Evolutionary conservation across 2,888 invertebrate genomes (phyloP).

Genomic region (Melanotus villosus): DNA sequence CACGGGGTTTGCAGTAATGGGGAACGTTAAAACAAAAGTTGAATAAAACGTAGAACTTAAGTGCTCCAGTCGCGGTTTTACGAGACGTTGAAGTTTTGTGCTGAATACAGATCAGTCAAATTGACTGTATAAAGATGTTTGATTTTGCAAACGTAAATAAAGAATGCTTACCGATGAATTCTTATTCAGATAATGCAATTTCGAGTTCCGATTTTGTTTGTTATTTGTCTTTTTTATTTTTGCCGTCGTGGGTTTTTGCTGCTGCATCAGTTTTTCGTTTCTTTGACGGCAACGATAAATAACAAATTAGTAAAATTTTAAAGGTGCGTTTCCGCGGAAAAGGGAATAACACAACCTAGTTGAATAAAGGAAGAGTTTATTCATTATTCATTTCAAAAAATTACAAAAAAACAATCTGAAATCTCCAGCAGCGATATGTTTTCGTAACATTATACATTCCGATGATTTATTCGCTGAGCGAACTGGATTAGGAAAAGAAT

Average conservation of each 20-base stretch:
- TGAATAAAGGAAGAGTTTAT: slow-evolving; percentile 25
- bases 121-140: slow-evolving; percentile 58
- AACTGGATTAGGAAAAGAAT: slow-evolving; percentile 59
- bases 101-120: slow-evolving; percentile 59
- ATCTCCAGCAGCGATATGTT: slow-evolving; percentile 52
- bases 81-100: slow-evolving; percentile 52
- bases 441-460: slow-evolving; percentile 54
- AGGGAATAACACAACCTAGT: not conserved
- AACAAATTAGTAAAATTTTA: not conserved
- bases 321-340: not conserved
- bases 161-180: slow-evolving; percentile 52
- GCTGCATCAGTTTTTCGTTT: not conserved
- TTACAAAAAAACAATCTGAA: slow-evolving; percentile 46
- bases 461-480: slow-evolving; percentile 57
- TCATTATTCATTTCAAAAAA: slow-evolving; percentile 44
- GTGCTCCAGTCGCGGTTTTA: slow-evolving; percentile 45
- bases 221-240: slow-evolving; percentile 2
- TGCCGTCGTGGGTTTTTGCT: not conserved
- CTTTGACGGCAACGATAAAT: not conserved
- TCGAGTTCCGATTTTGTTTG: slow-evolving; percentile 43
- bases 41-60: slow-evolving; percentile 46
- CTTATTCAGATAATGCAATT: slow-evolving; percentile 49
- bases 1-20: slow-evolving; percentile 17
- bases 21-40: slow-evolving; percentile 41
- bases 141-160: slow-evolving; percentile 56